Conservation (phyloP, 1,140 invertebrate species). For the Nebria ingens region DNA sequence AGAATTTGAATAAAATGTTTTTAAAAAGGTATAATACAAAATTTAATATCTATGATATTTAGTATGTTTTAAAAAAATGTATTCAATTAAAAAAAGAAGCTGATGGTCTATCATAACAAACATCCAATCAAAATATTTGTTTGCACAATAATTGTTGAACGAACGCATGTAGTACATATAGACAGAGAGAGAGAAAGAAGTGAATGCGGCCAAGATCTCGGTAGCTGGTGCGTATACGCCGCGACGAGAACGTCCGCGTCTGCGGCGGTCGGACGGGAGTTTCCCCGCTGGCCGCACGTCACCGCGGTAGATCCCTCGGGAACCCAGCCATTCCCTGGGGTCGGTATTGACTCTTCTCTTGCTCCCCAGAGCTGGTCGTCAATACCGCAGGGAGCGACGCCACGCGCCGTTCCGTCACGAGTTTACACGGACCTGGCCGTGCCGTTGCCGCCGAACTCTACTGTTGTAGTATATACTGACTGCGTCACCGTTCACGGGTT, state of each 20-base stretch:
- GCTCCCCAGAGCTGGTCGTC: slow-evolving; percentile 32
- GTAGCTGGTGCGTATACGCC: background rate
- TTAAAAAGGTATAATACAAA: too few species aligned
- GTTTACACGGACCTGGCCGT: slow-evolving; percentile 17
- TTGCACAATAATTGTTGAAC: background rate
- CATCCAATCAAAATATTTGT: background rate
- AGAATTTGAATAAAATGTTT: too few species aligned
- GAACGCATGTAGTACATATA: background rate
- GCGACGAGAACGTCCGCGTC: background rate
- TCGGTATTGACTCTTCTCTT: slow-evolving; percentile 36
- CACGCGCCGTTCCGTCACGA: slow-evolving; percentile 19
- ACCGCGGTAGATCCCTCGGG: slow-evolving; percentile 22
- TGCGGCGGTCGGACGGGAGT: background rate
- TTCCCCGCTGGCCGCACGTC: background rate
- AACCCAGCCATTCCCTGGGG: slow-evolving; percentile 27
- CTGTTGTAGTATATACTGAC: too few species aligned
- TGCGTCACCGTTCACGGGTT: too few species aligned
- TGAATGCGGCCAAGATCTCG: too few species aligned
- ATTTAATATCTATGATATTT: too few species aligned
- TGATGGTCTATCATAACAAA: background rate
- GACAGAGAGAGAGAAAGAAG: background rate
- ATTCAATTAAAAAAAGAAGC: background rate
- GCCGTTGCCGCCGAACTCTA: background rate
- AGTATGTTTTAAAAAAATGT: background rate
- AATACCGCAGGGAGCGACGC: slow-evolving; percentile 34